A percentile compares a stretch with the other conserved stretches of the same genome.
phyloP scores from a whole-genome alignment of 2,797 vertebrate genomes.

The Smutsia temminckii region DNA sequence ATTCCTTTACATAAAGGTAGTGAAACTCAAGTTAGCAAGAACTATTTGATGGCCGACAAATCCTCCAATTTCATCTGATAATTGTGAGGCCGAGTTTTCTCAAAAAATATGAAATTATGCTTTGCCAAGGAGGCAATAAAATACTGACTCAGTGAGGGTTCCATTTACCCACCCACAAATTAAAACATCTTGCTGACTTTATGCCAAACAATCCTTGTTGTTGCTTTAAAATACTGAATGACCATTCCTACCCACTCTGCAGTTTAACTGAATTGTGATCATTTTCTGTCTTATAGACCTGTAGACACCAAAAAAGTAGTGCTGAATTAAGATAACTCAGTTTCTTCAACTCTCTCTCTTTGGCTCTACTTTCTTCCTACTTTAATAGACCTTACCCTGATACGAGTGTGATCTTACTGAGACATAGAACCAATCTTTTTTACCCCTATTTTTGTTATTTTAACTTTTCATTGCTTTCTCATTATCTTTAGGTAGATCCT shows the following conservation, averaged over 20 bases:
- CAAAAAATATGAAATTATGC: conserved; percentile 38
- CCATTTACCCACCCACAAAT: conserved; percentile 34
- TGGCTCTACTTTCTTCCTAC: not conserved
- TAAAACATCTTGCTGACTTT: conserved; percentile 25
- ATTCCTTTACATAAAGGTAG: conserved; percentile 62
- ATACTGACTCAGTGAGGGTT: not conserved
- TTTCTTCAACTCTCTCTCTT: not conserved
- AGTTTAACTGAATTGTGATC: not conserved
- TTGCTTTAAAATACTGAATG: not conserved
- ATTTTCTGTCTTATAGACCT: not conserved
- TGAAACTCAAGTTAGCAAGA: conserved; percentile 59
- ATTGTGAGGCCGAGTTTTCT: conserved; percentile 27
- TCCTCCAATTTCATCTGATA: conserved; percentile 53
- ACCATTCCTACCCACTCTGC: not conserved
- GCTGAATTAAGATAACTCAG: not conserved
- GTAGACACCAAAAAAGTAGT: not conserved
- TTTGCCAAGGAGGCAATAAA: conserved; percentile 52
- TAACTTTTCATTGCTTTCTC: not conserved
- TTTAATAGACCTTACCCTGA: rapidly evolving
- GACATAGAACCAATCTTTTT: not conserved
- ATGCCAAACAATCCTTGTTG: not conserved
- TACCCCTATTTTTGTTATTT: rapidly evolving
- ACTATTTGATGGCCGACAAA: conserved; percentile 2
- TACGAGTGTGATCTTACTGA: not conserved
- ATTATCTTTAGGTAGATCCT: not conserved